phyloP scores from a whole-genome alignment of 2,888 invertebrate genomes.

The Rhimphoctona megacephalus region DNA sequence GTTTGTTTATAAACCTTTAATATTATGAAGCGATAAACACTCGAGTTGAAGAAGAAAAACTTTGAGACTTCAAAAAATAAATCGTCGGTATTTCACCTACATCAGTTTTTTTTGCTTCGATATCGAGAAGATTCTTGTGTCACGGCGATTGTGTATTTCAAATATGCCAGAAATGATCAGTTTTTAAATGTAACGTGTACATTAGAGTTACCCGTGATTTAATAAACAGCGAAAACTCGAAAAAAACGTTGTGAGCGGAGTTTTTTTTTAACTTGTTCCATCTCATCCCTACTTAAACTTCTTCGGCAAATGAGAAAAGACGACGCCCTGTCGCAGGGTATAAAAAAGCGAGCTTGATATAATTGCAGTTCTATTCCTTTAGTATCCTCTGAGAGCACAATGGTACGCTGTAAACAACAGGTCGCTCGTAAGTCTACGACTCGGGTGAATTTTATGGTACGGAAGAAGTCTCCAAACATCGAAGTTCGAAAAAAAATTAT shows the following conservation, averaged over 20 bases:
- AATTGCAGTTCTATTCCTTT: neutral
- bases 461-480: no score
- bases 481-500: neutral
- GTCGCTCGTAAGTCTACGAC: slow-evolving; percentile 5
- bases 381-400: slow-evolving; percentile 77
- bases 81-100: neutral
- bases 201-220: neutral
- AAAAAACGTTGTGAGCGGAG: neutral
- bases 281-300: neutral
- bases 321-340: neutral
- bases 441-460: no score
- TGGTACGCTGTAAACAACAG: slow-evolving; percentile 18
- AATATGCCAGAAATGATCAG: neutral
- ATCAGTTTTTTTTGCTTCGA: no score
- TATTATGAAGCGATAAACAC: neutral
- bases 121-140: neutral
- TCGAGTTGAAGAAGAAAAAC: neutral
- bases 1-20: neutral
- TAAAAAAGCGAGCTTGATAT: neutral
- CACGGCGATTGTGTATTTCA: neutral
- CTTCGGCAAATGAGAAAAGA: neutral
- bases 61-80: neutral
- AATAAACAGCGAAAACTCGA: neutral
- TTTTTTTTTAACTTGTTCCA: neutral
- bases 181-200: neutral